Evolutionary conservation across 2,888 invertebrate species (phyloP).

Genomic region (Spisula solida): DNA sequence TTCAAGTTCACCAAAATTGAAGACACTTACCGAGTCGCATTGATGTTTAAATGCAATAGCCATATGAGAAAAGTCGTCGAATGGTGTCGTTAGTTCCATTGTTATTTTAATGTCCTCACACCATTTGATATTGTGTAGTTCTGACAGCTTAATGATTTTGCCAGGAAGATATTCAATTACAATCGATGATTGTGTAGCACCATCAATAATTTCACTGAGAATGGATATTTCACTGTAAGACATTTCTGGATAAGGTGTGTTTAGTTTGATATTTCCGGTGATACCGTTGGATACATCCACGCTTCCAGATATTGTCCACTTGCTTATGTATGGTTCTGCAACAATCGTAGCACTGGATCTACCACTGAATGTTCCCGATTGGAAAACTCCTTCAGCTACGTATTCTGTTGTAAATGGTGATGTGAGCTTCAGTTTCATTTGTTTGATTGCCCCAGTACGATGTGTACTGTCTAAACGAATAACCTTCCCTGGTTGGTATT

Average conservation of each 20-base stretch:
- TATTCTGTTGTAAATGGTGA: constrained; percentile 50
- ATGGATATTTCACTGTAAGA: constrained; percentile 42
- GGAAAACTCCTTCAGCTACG: constrained; percentile 33
- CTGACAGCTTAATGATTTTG: constrained; percentile 40
- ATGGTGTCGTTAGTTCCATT: constrained; percentile 59
- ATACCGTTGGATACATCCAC: constrained; percentile 50
- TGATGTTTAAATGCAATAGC: constrained; percentile 43
- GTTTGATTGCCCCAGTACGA: constrained; percentile 29
- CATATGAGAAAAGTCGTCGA: constrained; percentile 38
- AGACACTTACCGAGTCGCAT: constrained; percentile 44
- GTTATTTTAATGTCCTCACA: constrained; percentile 34
- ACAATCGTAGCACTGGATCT: constrained; percentile 43
- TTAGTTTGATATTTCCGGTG: constrained; percentile 53
- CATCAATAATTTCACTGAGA: constrained; percentile 30
- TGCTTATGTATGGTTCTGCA: constrained; percentile 50
- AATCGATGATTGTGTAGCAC: constrained; percentile 42
- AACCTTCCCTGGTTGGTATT: constrained; percentile 21
- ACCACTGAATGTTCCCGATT: constrained; percentile 9
- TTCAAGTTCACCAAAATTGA: constrained; percentile 49
- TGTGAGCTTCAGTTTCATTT: constrained; percentile 48
- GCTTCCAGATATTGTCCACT: constrained; percentile 43
- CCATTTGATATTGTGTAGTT: constrained; percentile 34
- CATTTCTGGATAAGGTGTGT: constrained; percentile 45
- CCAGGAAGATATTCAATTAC: constrained; percentile 57
- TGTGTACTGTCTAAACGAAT: constrained; percentile 37